Base-by-base conservation (phyloP, 2,888 invertebrate genomes). In the Cephonodes hylas region DNA sequence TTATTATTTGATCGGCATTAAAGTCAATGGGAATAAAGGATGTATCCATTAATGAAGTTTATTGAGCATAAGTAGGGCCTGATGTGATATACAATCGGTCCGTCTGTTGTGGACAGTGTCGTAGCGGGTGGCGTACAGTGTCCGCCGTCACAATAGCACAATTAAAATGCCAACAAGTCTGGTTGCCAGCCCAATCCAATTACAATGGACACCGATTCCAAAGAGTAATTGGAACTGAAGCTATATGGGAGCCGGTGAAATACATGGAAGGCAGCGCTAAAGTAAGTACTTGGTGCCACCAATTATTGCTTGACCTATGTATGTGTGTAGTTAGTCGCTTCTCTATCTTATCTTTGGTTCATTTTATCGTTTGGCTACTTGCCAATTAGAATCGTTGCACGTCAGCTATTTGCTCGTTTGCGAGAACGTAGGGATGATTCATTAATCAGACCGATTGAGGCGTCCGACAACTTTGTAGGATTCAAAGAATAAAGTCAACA, bases 131-230 rank as follows among this genome's bases (percentile, higher is more conserved):
- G 81, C 79, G 77, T 81, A 74, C 85, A 83, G 81, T 83, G 86
- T 88, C 81, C 83, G 80, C 81, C 89, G 88, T 91, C 91, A 92
- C 91, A 92, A 92, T 91, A 85, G 91, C 89, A 92, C 91, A 92
- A 92, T 92, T 92, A 92, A 92, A 92, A 91, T 91, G 91, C 92
- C 92, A 90, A 91, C 92, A 91, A 91, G 90, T 90, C 89, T 85
- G 81, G 85, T 88, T 84, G 89, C 91, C 88, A 84, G 86, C 82
- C 90, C 89, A 91, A 90, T 91, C 91, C 91, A 92, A 91, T 92
- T 91, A 91, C 89, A 87, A 86, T 83, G 88, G 88, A 91, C 89
- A 90, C 88, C 90, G 91, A 91, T 91, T 89, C 88, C 88, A 81
- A 87, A 87, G 89, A 91, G 91, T 91, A 91, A 92, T 91, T 91